phyloP scores from a whole-genome alignment of 2,888 invertebrate genomes.

The Leptarthrus brevirostris region DNA sequence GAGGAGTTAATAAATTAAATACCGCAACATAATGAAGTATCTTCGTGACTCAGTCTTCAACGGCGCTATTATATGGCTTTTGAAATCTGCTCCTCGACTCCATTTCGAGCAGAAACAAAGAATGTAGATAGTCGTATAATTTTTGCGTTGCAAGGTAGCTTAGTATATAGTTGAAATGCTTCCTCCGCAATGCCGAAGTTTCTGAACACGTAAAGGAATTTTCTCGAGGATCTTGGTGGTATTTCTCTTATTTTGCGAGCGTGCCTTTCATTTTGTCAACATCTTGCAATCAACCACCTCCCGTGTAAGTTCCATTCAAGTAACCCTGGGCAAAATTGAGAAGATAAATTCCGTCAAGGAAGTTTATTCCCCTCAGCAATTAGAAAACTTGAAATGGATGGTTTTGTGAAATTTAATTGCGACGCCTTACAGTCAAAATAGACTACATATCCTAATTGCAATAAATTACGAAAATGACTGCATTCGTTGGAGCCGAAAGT shows the following conservation, averaged over 20 bases:
- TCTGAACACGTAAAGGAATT: neutral
- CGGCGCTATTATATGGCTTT: neutral
- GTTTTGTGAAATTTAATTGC: conserved; percentile 4
- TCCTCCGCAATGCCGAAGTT: neutral
- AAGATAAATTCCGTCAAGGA: neutral
- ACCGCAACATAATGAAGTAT: conserved; percentile 6
- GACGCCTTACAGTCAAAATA: neutral
- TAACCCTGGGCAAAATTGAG: neutral
- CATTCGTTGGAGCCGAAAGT: neutral
- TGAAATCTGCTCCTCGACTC: neutral
- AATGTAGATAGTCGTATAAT: neutral
- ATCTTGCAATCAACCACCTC: neutral
- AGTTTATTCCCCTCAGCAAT: neutral
- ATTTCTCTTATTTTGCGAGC: neutral
- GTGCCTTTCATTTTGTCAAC: neutral
- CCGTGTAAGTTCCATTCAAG: neutral
- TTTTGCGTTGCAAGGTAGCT: neutral
- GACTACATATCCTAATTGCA: neutral
- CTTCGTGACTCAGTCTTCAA: neutral
- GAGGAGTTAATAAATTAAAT: conserved; percentile 10
- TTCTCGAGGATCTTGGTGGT: neutral
- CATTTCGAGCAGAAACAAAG: neutral
- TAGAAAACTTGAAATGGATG: conserved; percentile 3
- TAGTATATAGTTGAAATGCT: neutral
- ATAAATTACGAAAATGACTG: neutral